phyloP scores from a whole-genome alignment of 2,113 vertebrate genomes.

The Rana temporaria region DNA sequence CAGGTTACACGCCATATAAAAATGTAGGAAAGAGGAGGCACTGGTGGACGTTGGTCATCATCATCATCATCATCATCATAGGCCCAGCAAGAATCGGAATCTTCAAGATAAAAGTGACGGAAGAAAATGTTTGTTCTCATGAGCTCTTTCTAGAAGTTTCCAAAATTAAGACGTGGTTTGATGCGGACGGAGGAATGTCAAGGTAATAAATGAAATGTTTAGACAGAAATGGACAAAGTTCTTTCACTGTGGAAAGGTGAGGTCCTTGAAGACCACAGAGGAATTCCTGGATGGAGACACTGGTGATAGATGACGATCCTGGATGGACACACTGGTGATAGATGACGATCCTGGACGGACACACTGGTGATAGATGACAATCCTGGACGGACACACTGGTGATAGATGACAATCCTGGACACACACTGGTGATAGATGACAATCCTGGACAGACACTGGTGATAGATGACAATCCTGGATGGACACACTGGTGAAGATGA shows the following conservation, averaged over 20 bases:
- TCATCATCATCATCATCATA: background rate
- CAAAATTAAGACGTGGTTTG: background rate
- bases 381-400: background rate
- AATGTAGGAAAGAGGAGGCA: slow-evolving; percentile 22
- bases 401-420: background rate
- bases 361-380: too few relatives aligned
- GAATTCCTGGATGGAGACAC: background rate
- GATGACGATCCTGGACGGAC: slow-evolving; percentile 7
- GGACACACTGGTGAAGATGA: background rate
- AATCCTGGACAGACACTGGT: background rate
- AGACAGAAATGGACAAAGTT: background rate
- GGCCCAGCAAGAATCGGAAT: background rate
- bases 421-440: background rate
- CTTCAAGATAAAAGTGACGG: too few relatives aligned
- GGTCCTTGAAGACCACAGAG: background rate
- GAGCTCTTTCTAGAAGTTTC: background rate
- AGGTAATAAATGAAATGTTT: slow-evolving; percentile 5
- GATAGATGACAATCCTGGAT: background rate
- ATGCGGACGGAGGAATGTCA: background rate
- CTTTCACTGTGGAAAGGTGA: background rate
- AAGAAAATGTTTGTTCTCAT: too few relatives aligned
- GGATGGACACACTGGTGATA: slow-evolving; percentile 9
- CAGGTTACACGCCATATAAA: background rate
- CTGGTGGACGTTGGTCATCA: slow-evolving; percentile 17
- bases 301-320: background rate